Percentiles rank a stretch among this genome's conserved stretches.
phyloP scores from a whole-genome alignment of 2,888 invertebrate species.

The Drosophila monieri region DNA sequence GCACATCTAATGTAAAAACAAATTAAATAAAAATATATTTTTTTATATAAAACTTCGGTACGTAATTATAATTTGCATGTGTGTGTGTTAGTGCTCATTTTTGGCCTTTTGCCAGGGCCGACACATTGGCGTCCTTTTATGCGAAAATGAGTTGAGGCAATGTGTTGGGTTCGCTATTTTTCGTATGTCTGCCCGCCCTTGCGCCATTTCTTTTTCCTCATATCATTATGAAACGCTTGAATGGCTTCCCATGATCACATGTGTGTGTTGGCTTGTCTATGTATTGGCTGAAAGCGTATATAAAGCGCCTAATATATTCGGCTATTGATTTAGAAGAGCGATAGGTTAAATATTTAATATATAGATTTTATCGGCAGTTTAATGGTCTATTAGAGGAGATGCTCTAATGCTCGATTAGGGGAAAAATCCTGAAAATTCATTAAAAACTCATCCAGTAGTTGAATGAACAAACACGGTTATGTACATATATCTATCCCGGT shows the following conservation, averaged over 20 bases:
- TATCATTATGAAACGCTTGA: conserved; percentile 73
- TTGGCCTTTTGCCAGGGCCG: conserved; percentile 75
- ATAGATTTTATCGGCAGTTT: conserved; percentile 41
- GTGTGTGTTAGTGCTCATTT: conserved; percentile 49
- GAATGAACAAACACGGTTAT: not conserved
- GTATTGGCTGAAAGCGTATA: conserved; percentile 25
- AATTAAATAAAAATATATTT: too few species aligned
- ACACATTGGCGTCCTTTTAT: conserved; percentile 78
- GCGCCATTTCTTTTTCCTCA: conserved; percentile 33
- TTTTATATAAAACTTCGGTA: too few species aligned
- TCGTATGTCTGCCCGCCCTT: conserved; percentile 27
- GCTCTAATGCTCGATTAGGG: too few species aligned
- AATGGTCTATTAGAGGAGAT: conserved; percentile 19
- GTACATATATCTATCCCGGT: conserved; percentile 8
- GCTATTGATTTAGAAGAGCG: conserved; percentile 49
- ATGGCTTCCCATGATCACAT: conserved; percentile 61
- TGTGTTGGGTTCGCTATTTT: conserved; percentile 59
- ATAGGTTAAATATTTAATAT: conserved; percentile 51
- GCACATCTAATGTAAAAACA: too few species aligned
- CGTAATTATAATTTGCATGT: too few species aligned
- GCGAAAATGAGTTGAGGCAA: conserved; percentile 76
- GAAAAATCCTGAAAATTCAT: not conserved
- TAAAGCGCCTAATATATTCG: conserved; percentile 19
- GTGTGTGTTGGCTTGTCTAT: conserved; percentile 26
- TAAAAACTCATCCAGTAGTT: conserved; percentile 23